Percentiles rank a stretch among this genome's conserved stretches.
Conservation (phyloP, 2,888 invertebrate genomes). For the Drosophila prostipennis region DNA sequence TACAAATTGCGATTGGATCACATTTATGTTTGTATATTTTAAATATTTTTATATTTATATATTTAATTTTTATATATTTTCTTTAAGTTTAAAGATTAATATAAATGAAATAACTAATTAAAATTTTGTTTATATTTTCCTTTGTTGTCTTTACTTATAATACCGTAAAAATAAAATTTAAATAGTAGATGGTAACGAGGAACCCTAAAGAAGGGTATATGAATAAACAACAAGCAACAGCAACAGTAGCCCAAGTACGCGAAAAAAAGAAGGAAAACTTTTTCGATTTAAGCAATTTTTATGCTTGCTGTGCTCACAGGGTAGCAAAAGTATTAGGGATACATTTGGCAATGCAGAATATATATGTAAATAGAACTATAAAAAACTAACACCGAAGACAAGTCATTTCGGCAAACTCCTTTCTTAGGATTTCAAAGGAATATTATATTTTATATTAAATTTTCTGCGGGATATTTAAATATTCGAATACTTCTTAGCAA, state of each 20-base stretch:
- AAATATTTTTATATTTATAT: too few species aligned
- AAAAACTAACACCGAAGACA: too few species aligned
- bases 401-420: too few species aligned
- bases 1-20: too few species aligned
- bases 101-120: background rate
- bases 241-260: constrained; percentile 14
- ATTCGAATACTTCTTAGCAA: background rate
- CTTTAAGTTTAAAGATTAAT: too few species aligned
- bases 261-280: constrained; percentile 40
- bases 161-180: background rate
- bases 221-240: constrained; percentile 18
- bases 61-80: too few species aligned
- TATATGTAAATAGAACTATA: too few species aligned
- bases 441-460: too few species aligned
- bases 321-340: background rate
- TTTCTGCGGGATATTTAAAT: background rate
- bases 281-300: constrained; percentile 54
- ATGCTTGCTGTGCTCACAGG: constrained; percentile 11
- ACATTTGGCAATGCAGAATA: background rate
- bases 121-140: background rate
- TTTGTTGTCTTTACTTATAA: background rate
- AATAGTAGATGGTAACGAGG: background rate
- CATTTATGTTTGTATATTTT: too few species aligned
- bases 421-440: too few species aligned
- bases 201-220: background rate